Percentiles rank a stretch among this genome's conserved stretches.
These are phyloP conservation scores for Leptoclinus maculatus DNA, from an alignment of 2,797 vertebrate species.

Conservation along the genomic window DNA sequence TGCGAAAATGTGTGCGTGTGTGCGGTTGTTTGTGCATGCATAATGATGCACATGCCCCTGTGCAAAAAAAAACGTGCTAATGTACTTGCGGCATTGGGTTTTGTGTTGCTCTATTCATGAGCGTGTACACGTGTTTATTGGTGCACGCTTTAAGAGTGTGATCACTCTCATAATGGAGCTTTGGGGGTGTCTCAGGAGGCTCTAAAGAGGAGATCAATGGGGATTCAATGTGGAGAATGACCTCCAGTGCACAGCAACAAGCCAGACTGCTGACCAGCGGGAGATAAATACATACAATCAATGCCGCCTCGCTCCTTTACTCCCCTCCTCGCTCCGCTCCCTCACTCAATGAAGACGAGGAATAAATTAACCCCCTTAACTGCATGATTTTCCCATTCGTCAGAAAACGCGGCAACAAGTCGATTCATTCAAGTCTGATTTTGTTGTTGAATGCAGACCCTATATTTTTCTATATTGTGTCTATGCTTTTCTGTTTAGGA, in stretches of 20 bases:
- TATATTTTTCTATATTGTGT: background rate
- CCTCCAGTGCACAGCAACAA: constrained; percentile 78
- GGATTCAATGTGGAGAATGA: constrained; percentile 81
- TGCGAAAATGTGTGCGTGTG: constrained; percentile 33
- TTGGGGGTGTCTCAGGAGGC: constrained; percentile 67
- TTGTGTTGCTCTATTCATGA: constrained; percentile 59
- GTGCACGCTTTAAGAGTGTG: constrained; percentile 53
- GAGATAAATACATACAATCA: constrained; percentile 81
- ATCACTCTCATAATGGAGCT: constrained; percentile 74
- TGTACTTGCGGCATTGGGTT: constrained; percentile 51
- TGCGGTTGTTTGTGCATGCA: constrained; percentile 32
- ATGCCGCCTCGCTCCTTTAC: constrained; percentile 62
- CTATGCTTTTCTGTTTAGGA: background rate
- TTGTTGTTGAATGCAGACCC: constrained; percentile 16
- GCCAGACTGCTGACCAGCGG: constrained; percentile 72
- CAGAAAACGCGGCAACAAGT: constrained; percentile 49
- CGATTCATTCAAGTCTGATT: constrained; percentile 51
- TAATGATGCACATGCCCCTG: constrained; percentile 40
- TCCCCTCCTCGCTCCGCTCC: constrained; percentile 37
- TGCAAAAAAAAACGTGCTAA: constrained; percentile 25
- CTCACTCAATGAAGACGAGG: constrained; percentile 71
- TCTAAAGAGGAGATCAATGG: constrained; percentile 80
- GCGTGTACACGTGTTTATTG: constrained; percentile 58
- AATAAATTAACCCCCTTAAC: constrained; percentile 78
- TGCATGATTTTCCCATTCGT: constrained; percentile 74